These are phyloP conservation scores for Netelia inedita DNA, from an alignment of 2,888 invertebrate genomes.

Conservation along the genomic window DNA sequence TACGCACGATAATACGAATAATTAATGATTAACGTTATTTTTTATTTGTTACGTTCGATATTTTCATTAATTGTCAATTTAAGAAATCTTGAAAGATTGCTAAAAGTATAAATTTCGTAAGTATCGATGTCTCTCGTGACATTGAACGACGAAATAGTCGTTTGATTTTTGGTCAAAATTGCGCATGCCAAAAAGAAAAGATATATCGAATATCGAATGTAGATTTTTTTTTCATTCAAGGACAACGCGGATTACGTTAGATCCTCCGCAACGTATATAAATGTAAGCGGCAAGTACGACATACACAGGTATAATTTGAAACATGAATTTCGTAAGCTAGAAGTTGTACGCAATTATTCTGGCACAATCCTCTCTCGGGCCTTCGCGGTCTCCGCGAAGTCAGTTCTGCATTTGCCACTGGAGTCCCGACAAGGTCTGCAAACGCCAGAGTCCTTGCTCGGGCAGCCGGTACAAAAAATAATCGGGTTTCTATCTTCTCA, in stretches of 20 bases:
- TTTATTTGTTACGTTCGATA: too few relatives aligned
- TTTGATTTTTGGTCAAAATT: background rate
- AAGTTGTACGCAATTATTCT: conserved; percentile 30
- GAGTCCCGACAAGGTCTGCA: background rate
- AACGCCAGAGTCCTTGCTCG: conserved; percentile 1
- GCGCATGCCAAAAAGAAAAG: background rate
- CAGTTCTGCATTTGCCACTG: background rate
- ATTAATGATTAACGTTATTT: too few relatives aligned
- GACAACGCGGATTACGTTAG: background rate
- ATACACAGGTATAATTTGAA: conserved; percentile 32
- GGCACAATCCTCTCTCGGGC: conserved; percentile 28
- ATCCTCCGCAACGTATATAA: conserved; percentile 2
- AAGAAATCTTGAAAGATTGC: too few relatives aligned
- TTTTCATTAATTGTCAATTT: too few relatives aligned
- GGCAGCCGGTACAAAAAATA: background rate
- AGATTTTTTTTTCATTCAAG: conserved; percentile 5
- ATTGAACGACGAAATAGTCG: background rate
- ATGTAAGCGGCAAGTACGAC: conserved; percentile 2
- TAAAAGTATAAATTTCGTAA: background rate
- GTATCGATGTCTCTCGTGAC: background rate
- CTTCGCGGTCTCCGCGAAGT: conserved; percentile 18
- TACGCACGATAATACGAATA: too few relatives aligned
- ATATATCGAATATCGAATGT: background rate
- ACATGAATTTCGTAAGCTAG: conserved; percentile 43
- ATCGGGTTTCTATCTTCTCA: background rate